Conservation (phyloP, 2,888 invertebrate species). For the Oscheius sp. region DNA sequence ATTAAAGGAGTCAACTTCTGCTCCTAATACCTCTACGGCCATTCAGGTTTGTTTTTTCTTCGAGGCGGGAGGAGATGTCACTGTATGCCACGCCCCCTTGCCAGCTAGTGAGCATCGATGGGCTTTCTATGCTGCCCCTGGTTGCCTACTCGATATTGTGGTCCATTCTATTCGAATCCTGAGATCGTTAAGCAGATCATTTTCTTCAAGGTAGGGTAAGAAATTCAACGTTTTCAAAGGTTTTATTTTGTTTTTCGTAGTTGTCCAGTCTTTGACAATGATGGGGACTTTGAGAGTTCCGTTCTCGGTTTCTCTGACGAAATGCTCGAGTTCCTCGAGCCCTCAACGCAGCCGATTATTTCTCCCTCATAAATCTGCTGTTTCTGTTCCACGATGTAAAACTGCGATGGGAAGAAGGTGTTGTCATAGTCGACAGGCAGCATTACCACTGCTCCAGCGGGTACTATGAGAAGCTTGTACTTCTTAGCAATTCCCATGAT, state of each 20-base stretch:
- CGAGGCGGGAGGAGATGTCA: not conserved
- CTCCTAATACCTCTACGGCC: not conserved
- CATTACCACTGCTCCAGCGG: conserved; percentile 13
- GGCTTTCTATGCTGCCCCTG: conserved; percentile 4
- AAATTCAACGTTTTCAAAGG: not conserved
- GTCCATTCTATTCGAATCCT: not conserved
- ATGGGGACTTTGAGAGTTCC: not conserved
- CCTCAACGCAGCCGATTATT: conserved; percentile 19
- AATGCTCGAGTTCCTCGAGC: not conserved
- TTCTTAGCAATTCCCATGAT: too few species aligned
- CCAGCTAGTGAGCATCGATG: not conserved
- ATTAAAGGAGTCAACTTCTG: too few species aligned
- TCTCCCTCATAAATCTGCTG: conserved; percentile 23
- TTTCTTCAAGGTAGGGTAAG: not conserved
- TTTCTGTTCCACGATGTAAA: conserved; percentile 11
- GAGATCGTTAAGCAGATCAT: not conserved
- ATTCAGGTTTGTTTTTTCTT: not conserved
- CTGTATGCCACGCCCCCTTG: not conserved
- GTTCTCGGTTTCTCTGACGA: not conserved
- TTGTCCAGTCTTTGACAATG: conserved; percentile 5
- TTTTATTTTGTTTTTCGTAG: not conserved
- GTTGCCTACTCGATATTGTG: conserved; percentile 7
- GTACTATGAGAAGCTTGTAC: not conserved
- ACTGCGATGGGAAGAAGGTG: not conserved
- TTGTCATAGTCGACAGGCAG: not conserved